Evolutionary conservation across 2,888 invertebrate species (phyloP).

Genomic region (Lamellibrachia columna): DNA sequence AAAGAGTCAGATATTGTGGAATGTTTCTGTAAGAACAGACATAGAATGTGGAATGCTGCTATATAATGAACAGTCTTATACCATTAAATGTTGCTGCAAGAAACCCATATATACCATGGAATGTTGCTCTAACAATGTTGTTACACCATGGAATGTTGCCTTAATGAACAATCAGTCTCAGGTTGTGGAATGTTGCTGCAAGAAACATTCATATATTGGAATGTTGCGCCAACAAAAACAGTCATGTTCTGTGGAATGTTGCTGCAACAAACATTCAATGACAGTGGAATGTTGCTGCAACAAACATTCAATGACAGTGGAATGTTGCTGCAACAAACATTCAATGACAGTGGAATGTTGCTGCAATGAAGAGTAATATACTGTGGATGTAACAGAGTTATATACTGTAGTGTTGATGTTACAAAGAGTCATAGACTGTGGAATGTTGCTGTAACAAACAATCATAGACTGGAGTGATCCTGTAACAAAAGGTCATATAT

Average conservation of each 20-base stretch:
- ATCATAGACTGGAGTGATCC: no score
- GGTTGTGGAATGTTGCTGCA: background rate
- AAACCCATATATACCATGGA: background rate
- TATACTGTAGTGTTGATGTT: background rate
- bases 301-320: background rate
- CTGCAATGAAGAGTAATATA: background rate
- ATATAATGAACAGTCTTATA: background rate
- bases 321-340: background rate
- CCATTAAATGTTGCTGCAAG: background rate
- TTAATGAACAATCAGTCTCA: background rate
- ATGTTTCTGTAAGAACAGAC: background rate
- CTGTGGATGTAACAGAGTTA: no score
- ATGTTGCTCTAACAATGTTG: no score
- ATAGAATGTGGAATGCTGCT: background rate
- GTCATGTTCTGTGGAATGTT: background rate
- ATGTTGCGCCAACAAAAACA: background rate
- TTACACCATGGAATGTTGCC: no score
- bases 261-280: background rate
- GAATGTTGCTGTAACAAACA: no score
- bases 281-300: background rate
- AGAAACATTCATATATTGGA: background rate
- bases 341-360: background rate
- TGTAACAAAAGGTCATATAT: no score
- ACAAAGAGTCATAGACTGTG: background rate
- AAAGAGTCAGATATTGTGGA: no score